Evolutionary conservation across 2,888 invertebrate genomes (phyloP), one percentile per base, ranked within the genome.

Genomic region (Noctua pronuba): DNA sequence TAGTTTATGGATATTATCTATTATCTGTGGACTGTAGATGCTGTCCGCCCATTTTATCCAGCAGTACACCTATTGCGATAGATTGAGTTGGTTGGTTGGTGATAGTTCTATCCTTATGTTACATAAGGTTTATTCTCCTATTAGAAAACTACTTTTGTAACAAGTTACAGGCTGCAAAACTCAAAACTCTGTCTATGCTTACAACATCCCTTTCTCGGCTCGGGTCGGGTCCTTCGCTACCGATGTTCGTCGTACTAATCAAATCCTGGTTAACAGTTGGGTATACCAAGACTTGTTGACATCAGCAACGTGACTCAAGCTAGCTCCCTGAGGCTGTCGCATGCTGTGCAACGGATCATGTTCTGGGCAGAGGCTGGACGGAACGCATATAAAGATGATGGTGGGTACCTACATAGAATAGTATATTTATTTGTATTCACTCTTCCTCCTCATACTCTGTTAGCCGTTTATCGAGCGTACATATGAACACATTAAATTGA

Each of bases 291-390:
- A 21, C 79, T 96, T 60, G 85, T 95, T 13, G 88, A 92, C 44
- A 68, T 79, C 38, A 82, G 80, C 46, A 88, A 90, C 64, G 69
- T 64, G n/a, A 88, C 89, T 4, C 82, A 85, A 6, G 89, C 88
- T 49, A 88, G 86, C 1, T 75, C 88, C 0, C 77, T 96, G 38
- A 89, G 89, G 60, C 83, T 96, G 44, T 95, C 96, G 1, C 95
- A 96, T 73, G 95, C 94, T 5, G 92, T 96, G 38, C 97, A 97
- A 81, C 91, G 96, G 1, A 89, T 97, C 67, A 97, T 97, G 96
- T 96, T 97, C 81, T 97, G 97, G 97, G 93, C 96, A 2, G 96
- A 97, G 81, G 95, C 96, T 13, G 97, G 97, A 2, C 92, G 95
- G 10, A 94, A 96, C 80, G 97, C 97, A 0, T 97, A 92, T 83